Evolutionary conservation across 1,140 invertebrate species (phyloP).

Genomic region (Brachionus angularis): DNA sequence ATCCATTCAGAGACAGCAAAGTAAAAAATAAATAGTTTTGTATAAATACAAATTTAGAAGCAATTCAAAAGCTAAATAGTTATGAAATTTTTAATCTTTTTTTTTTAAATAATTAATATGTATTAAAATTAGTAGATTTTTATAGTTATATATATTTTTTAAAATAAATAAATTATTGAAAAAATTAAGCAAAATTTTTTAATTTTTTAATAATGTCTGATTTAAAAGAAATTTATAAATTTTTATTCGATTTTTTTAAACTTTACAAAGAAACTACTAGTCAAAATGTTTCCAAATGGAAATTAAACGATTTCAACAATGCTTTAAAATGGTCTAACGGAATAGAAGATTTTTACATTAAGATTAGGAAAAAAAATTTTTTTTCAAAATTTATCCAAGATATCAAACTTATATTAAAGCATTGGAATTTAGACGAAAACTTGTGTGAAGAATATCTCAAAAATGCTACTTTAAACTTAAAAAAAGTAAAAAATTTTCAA

Average conservation of each 20-base stretch:
- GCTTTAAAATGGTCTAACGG: conserved; percentile 12
- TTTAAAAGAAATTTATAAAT: conserved; percentile 24
- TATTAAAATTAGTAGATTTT: too few relatives aligned
- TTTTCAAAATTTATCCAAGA: not conserved
- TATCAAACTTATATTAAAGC: not conserved
- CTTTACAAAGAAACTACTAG: conserved; percentile 14
- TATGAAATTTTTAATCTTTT: too few relatives aligned
- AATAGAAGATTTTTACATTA: conserved; percentile 12
- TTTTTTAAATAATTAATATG: too few relatives aligned
- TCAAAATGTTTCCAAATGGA: conserved; percentile 14
- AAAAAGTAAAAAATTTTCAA: conserved; percentile 12
- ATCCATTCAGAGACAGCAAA: conserved; percentile 5
- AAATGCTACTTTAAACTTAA: conserved; percentile 1
- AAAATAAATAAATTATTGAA: not conserved
- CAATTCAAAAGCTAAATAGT: too few relatives aligned
- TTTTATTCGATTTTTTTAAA: conserved; percentile 35
- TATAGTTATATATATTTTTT: too few relatives aligned
- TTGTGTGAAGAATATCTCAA: not conserved
- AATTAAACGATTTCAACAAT: conserved; percentile 23
- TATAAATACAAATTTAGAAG: too few relatives aligned
- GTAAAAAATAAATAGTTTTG: conserved; percentile 14
- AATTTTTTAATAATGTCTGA: conserved; percentile 8
- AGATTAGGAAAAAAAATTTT: conserved; percentile 1
- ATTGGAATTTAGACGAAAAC: not conserved
- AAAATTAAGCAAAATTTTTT: not conserved